Conservation (phyloP, 2,797 vertebrate species). For the Gymnocypris eckloni region DNA sequence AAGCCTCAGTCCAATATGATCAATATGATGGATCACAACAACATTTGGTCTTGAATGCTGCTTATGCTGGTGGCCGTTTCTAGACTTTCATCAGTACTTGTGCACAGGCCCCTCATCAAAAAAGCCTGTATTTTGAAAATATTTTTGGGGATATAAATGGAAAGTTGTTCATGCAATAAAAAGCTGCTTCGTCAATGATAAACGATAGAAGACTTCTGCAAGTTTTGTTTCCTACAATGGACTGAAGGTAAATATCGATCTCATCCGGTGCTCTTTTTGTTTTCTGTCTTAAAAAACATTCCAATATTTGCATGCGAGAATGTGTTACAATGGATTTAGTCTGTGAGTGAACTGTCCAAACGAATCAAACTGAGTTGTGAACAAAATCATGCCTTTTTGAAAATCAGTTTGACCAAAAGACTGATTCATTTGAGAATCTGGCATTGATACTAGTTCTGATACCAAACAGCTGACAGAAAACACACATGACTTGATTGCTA, state of each 20-base stretch:
- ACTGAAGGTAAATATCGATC: not conserved
- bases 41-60: not conserved
- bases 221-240: not conserved
- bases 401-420: not conserved
- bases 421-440: not conserved
- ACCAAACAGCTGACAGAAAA: not conserved
- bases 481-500: not conserved
- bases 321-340: not conserved
- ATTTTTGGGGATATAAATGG: not conserved
- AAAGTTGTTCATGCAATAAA: not conserved
- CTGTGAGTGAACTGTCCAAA: not conserved
- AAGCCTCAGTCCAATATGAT: constrained; percentile 5
- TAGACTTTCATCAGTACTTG: not conserved
- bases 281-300: constrained; percentile 1
- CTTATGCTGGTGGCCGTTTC: not conserved
- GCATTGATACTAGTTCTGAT: not conserved
- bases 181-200: not conserved
- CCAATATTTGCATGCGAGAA: not conserved
- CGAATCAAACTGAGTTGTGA: not conserved
- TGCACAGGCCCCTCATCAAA: not conserved
- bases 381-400: not conserved
- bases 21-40: constrained; percentile 10
- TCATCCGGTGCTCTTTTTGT: not conserved
- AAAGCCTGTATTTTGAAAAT: not conserved
- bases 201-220: not conserved